These are phyloP conservation scores for Sphinx pinastri DNA, from an alignment of 2,888 invertebrate genomes.

Conservation along the genomic window DNA sequence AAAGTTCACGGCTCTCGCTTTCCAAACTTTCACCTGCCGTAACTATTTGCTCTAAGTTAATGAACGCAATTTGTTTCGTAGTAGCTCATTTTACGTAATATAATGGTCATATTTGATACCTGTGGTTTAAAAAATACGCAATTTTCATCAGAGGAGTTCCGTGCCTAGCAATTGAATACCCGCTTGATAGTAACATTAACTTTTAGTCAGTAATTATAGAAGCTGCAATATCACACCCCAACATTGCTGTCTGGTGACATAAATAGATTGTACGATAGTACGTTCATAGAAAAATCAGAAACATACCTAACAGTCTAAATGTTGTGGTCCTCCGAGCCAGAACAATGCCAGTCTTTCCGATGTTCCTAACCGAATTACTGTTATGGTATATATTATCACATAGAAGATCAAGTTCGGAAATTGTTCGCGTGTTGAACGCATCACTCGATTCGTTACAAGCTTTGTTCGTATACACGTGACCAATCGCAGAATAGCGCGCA, in stretches of 20 bases:
- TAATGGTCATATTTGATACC: neutral
- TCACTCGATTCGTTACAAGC: slow-evolving; percentile 10
- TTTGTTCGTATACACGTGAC: slow-evolving; percentile 31
- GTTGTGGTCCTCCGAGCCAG: neutral
- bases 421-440: slow-evolving; percentile 17
- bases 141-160: too few relatives aligned
- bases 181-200: too few relatives aligned
- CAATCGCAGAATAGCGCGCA: slow-evolving; percentile 38
- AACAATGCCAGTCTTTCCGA: neutral
- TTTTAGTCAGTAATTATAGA: too few relatives aligned
- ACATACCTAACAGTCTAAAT: too few relatives aligned
- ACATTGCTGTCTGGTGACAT: too few relatives aligned
- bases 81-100: slow-evolving; percentile 10
- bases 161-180: too few relatives aligned
- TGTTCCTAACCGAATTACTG: neutral
- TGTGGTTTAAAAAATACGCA: too few relatives aligned
- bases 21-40: slow-evolving; percentile 29
- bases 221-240: too few relatives aligned
- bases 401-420: slow-evolving; percentile 18
- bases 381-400: slow-evolving; percentile 17
- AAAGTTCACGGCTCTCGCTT: slow-evolving; percentile 27
- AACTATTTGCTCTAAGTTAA: slow-evolving; percentile 24
- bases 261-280: too few relatives aligned
- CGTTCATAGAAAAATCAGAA: too few relatives aligned
- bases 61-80: slow-evolving; percentile 15